Base-by-base conservation (phyloP, 1,140 invertebrate genomes). In the Drepana arcuata region DNA sequence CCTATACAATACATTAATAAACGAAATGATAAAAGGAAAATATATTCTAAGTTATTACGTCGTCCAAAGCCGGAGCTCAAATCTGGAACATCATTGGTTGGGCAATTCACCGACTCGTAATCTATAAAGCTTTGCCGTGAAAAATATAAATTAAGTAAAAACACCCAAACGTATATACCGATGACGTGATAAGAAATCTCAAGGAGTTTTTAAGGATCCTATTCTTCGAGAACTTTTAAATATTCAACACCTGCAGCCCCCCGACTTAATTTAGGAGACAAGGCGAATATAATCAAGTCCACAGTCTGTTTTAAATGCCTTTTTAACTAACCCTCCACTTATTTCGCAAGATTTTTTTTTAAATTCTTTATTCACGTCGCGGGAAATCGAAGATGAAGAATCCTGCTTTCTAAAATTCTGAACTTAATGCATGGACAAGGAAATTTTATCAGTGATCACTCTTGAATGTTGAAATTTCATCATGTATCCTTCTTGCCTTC, bases 161-260 rank as follows among this genome's bases (percentile, higher is more conserved):
- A n/a, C n/a, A n/a, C n/a, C n/a, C n/a, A n/a, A n/a, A n/a, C n/a
- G n/a, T n/a, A n/a, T n/a, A n/a, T n/a, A n/a, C n/a, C n/a, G 30
- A 31, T 35, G 16, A 24, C 40, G 33, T 42, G 40, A 13, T 26
- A 33, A 26, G 29, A 16, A 36, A 21, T 43, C 37, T 32, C 36
- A 43, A 13, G 14, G 14, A 7, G 18, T 28, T 16, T 18, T 33
- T 21, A 15, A 1, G 23, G 33, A 15, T n/a, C 30, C 15, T 40
- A 38, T 50, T 46, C 38, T 50, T 46, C 41, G n/a, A n/a, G n/a
- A n/a, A n/a, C 29, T 42, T 48, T 51, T 56, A 56, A 56, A 56
- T 56, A 56, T 56, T 56, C 53, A 51, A 34, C 44, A 51, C 44
- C 48, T 51, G 53, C 42, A 40, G 23, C 41, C 29, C 23, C 21